Evolutionary conservation across 2,113 vertebrate species (phyloP).

Genomic region (Burhinus oedicnemus): DNA sequence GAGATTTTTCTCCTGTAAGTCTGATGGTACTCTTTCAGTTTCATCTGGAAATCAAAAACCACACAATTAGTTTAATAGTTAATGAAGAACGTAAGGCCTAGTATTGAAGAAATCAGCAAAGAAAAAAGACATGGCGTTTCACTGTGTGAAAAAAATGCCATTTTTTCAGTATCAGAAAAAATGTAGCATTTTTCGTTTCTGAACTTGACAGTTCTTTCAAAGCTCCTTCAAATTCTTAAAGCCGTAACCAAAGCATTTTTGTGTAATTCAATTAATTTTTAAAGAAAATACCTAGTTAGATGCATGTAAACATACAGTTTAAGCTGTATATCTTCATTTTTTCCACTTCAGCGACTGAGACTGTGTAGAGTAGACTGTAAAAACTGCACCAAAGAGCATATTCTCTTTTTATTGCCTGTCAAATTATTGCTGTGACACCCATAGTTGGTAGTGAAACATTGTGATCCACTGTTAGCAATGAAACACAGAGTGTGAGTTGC

Average conservation of each 20-base stretch:
- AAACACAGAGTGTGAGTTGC: slow-evolving; percentile 59
- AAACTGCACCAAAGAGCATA: slow-evolving; percentile 65
- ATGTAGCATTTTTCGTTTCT: not conserved
- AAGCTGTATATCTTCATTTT: slow-evolving; percentile 74
- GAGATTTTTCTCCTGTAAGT: not conserved
- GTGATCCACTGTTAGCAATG: slow-evolving; percentile 58
- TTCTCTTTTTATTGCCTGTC: slow-evolving; percentile 77
- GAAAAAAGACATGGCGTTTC: not conserved
- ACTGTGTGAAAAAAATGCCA: not conserved
- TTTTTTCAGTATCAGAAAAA: not conserved
- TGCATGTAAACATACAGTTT: slow-evolving; percentile 74
- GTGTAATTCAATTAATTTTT: slow-evolving; percentile 72
- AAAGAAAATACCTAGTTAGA: slow-evolving; percentile 59
- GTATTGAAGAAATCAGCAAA: not conserved
- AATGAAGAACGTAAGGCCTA: not conserved
- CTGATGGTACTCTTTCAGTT: not conserved
- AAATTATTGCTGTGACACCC: slow-evolving; percentile 73
- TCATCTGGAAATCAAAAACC: not conserved
- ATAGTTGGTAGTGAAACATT: slow-evolving; percentile 70
- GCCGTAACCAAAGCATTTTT: slow-evolving; percentile 27
- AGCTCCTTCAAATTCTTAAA: slow-evolving; percentile 39
- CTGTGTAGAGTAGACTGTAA: slow-evolving; percentile 61
- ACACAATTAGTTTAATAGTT: not conserved
- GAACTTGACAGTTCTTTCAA: slow-evolving; percentile 16
- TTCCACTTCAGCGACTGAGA: slow-evolving; percentile 71